phyloP scores from a whole-genome alignment of 2,888 invertebrate genomes.

The Sphaeridia pumilis region DNA sequence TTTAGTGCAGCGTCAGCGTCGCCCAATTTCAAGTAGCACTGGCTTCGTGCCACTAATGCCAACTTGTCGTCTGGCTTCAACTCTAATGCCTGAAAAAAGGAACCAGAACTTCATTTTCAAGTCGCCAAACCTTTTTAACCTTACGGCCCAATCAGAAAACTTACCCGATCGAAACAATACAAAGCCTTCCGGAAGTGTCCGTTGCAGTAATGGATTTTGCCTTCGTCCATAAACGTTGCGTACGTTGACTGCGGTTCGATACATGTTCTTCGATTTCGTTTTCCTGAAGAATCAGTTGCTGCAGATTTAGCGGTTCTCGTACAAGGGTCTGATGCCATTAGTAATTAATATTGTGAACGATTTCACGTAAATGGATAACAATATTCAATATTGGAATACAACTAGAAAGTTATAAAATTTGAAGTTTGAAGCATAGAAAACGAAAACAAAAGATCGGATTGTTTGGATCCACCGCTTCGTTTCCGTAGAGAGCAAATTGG shows the following conservation, averaged over 20 bases:
- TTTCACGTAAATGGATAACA: neutral
- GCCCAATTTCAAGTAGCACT: conserved; percentile 74
- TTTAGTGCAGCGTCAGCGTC: conserved; percentile 66
- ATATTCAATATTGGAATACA: too few relatives aligned
- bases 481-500: too few relatives aligned
- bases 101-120: conserved; percentile 16
- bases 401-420: too few relatives aligned
- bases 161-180: conserved; percentile 58
- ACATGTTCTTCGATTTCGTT: conserved; percentile 4
- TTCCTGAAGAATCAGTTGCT: neutral
- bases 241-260: conserved; percentile 26
- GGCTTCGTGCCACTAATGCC: conserved; percentile 76
- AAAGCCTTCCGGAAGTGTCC: conserved; percentile 61
- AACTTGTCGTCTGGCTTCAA: conserved; percentile 71
- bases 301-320: neutral
- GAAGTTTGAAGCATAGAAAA: too few relatives aligned
- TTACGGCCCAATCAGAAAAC: too few relatives aligned
- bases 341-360: too few relatives aligned
- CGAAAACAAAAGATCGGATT: too few relatives aligned
- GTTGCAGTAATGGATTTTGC: conserved; percentile 61
- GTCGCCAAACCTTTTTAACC: neutral
- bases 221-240: conserved; percentile 49
- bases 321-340: neutral
- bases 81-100: conserved; percentile 70
- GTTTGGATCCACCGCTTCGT: too few relatives aligned